Base-by-base conservation (phyloP, 2,888 invertebrate genomes). In the Actias luna region DNA sequence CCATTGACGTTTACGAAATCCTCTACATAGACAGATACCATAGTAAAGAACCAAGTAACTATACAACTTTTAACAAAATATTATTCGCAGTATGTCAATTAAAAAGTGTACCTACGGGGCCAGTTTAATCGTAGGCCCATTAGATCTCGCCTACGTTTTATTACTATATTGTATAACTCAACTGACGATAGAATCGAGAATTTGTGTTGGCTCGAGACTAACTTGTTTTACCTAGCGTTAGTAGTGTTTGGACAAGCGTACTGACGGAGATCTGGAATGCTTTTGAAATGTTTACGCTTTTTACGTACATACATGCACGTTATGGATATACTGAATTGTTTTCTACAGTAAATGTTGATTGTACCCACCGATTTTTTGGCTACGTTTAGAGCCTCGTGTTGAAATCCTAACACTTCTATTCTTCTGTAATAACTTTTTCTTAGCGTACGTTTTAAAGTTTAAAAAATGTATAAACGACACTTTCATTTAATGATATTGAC, bases 201-300 rank as follows among this genome's bases (percentile, higher is more conserved):
- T 76, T 75, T 69, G 67, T 68, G 72, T 80, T 78, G 76, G 77
- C 77, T 67, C 72, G 60, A 63, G 64, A 69, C 72, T 71, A 67
- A 72, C 73, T 74, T 77, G 79, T 78, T 82, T 79, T 77, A 76
- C 70, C 72, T 67, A 75, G 63, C 71, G 66, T 61, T 59, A 58
- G 65, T 84, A 59, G 65, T 84, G 84, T 85, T 85, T 84, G 81
- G 84, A 83, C 83, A 85, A 76, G 74, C 75, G 67, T 68, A 73
- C 74, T 81, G 83, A 82, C 82, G 80, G 79, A 76, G 70, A 78
- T 71, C 77, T 75, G 72, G 69, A 75, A 74, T 67, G 77, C 72
- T 78, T 82, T 75, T 79, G 76, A 79, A 82, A 84, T 84, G 83
- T 84, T 85, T 84, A 85, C 82, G 74, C 74, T 73, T 76, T 50